Evolutionary conservation across 2,797 vertebrate species (phyloP).

Genomic region (Myotis findleyi): DNA sequence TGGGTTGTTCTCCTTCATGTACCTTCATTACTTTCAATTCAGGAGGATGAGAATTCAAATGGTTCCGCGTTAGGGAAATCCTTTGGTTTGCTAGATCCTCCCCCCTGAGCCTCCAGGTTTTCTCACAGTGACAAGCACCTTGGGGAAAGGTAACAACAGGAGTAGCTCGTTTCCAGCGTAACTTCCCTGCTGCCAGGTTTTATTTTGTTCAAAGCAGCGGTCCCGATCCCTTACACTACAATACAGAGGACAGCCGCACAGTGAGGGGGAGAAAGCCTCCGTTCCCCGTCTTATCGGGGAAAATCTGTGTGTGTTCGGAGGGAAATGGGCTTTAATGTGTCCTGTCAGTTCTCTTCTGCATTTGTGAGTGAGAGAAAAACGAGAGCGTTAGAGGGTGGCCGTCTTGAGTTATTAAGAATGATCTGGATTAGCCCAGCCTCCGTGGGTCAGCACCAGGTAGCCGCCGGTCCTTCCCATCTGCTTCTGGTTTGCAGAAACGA

Average conservation of each 20-base stretch:
- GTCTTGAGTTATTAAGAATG: constrained; percentile 81
- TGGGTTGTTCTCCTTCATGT: background rate
- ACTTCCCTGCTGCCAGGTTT: background rate
- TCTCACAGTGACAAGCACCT: background rate
- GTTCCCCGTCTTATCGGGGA: constrained; percentile 6
- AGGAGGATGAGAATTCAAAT: background rate
- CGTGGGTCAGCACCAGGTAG: constrained; percentile 83
- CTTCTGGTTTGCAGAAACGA: constrained; percentile 83
- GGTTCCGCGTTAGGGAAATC: background rate
- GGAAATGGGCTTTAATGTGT: background rate
- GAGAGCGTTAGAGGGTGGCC: constrained; percentile 74
- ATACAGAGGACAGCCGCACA: fast-evolving
- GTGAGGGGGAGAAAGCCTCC: background rate
- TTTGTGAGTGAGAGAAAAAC: constrained; percentile 49
- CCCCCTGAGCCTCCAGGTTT: background rate
- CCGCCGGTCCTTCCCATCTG: constrained; percentile 83
- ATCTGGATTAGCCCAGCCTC: constrained; percentile 82
- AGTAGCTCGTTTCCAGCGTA: background rate
- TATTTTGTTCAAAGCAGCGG: background rate
- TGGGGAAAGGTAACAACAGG: background rate
- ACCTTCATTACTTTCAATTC: background rate
- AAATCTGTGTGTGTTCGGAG: background rate
- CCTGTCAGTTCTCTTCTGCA: constrained; percentile 61
- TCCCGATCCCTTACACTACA: background rate
- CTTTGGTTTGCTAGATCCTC: background rate